Evolutionary conservation across 37 sponge, comb jelly and placozoan species (phyloP).

Genomic region (Chondrilla cf. caribensis): DNA sequence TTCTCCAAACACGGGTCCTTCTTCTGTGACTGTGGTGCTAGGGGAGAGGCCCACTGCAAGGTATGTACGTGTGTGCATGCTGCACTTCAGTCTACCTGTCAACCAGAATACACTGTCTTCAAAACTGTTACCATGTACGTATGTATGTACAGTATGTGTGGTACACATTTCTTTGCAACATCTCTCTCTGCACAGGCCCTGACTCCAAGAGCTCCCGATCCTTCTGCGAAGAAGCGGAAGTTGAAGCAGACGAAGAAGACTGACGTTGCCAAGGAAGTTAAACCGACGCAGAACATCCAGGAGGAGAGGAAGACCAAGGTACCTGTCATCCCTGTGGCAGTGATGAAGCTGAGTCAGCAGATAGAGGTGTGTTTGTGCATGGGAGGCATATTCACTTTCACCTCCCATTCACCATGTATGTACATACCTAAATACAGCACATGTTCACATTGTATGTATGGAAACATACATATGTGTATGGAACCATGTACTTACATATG

Average conservation of each 20-base stretch:
- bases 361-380: neutral
- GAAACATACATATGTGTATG: too few species aligned
- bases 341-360: conserved; percentile 20
- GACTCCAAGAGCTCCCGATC: conserved; percentile 4
- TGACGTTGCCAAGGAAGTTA: neutral
- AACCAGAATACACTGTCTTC: too few species aligned
- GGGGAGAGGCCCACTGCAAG: conserved; percentile 76
- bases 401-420: too few species aligned
- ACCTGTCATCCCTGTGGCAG: neutral
- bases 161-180: too few species aligned
- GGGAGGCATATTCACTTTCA: too few species aligned
- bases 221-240: conserved; percentile 6
- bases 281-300: neutral
- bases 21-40: conserved; percentile 96
- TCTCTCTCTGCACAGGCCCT: conserved; percentile 36
- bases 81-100: too few species aligned
- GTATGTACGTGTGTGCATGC: conserved; percentile 1
- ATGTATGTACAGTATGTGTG: neutral
- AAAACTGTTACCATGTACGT: too few species aligned
- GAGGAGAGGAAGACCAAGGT: conserved; percentile 4
- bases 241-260: neutral
- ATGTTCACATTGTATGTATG: too few species aligned
- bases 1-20: conserved; percentile 88
- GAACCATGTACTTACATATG: too few species aligned
- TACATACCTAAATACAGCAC: too few species aligned